These are phyloP conservation scores for Coptodon rendalli DNA, from an alignment of 2,113 vertebrate species.

Conservation along the genomic window DNA sequence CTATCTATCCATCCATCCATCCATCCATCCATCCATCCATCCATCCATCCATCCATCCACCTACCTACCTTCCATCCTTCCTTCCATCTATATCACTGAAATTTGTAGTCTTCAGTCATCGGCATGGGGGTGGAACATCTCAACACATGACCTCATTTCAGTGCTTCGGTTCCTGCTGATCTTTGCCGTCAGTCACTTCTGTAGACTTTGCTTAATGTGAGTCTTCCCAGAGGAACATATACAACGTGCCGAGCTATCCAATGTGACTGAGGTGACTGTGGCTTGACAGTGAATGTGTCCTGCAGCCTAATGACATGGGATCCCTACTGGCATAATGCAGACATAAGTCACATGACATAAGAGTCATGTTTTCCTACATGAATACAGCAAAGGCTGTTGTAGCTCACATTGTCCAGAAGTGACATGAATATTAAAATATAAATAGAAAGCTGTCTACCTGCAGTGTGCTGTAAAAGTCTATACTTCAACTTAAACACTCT, in stretches of 20 bases:
- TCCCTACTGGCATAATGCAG: neutral
- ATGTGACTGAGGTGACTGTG: neutral
- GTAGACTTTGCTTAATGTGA: neutral
- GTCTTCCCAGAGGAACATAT: neutral
- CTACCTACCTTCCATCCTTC: too few species aligned
- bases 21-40: too few species aligned
- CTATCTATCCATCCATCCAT: too few species aligned
- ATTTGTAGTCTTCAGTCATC: slow-evolving; percentile 13
- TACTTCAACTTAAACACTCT: neutral
- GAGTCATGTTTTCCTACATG: neutral
- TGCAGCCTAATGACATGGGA: neutral
- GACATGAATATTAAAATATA: neutral
- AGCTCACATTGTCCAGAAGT: neutral
- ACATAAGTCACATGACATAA: neutral
- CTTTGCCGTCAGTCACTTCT: slow-evolving; percentile 1
- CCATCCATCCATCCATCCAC: neutral
- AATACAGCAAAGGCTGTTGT: neutral
- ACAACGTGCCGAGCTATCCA: neutral
- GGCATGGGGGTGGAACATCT: neutral
- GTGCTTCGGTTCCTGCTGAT: neutral
- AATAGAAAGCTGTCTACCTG: neutral
- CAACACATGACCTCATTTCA: neutral
- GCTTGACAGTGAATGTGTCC: neutral
- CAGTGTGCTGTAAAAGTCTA: neutral
- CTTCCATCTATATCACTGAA: neutral